Percentiles rank a stretch among this genome's conserved stretches.
These are phyloP conservation scores for Tympanoctomys barrerae DNA, from an alignment of 2,797 vertebrate genomes.

Conservation along the genomic window DNA sequence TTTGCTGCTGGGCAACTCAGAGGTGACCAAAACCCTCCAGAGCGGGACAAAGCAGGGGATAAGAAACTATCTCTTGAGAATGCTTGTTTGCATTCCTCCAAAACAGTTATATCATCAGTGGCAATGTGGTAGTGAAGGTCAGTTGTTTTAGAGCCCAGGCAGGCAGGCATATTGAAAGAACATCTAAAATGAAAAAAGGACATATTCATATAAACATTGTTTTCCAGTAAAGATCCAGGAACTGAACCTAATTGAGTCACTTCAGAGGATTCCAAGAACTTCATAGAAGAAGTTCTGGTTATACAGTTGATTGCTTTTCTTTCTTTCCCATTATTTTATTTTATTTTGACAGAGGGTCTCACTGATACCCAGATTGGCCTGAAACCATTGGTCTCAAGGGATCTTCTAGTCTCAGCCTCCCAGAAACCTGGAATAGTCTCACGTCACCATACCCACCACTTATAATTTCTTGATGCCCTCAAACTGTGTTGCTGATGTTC, in stretches of 20 bases:
- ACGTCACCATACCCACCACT: no score
- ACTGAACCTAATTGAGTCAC: not conserved
- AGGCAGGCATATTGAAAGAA: not conserved
- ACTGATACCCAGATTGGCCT: not conserved
- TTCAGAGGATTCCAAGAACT: not conserved
- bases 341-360: not conserved
- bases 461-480: not conserved
- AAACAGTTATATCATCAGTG: not conserved
- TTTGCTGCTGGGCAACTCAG: not conserved
- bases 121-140: not conserved
- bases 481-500: not conserved
- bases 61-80: not conserved
- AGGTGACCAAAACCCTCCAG: not conserved
- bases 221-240: not conserved
- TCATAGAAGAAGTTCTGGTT: not conserved
- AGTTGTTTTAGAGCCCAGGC: not conserved
- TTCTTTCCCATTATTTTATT: not conserved
- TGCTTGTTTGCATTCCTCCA: slow-evolving; percentile 23
- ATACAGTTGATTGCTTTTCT: not conserved
- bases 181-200: slow-evolving; percentile 30
- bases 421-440: not conserved
- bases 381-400: not conserved
- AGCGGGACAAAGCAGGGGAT: not conserved
- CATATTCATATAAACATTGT: not conserved
- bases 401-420: not conserved